Evolutionary conservation across 2,888 invertebrate species (phyloP).

Genomic region (Teleogryllus oceanicus): DNA sequence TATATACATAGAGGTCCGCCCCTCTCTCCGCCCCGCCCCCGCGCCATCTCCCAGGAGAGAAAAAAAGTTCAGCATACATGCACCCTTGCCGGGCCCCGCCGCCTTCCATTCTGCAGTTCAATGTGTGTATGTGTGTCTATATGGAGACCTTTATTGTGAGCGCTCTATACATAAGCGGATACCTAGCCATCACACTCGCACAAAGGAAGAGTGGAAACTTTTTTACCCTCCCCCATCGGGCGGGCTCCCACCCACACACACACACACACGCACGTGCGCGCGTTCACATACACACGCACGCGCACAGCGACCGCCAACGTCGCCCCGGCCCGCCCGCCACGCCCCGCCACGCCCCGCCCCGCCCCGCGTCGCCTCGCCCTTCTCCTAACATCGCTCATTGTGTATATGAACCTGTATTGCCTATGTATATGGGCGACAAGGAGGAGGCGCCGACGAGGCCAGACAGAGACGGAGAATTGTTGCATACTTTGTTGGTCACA

Average conservation of each 20-base stretch:
- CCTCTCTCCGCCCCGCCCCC: background rate
- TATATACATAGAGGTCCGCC: background rate
- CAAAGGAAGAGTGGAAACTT: slow-evolving; percentile 32
- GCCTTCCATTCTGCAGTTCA: slow-evolving; percentile 22
- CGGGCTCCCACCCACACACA: background rate
- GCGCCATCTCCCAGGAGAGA: background rate
- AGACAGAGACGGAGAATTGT: slow-evolving; percentile 28
- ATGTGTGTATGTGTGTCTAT: slow-evolving; percentile 19
- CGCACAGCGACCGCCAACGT: no score
- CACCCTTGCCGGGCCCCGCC: background rate
- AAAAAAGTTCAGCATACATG: slow-evolving; percentile 24
- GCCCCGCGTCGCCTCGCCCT: slow-evolving; percentile 22
- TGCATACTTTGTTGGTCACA: slow-evolving; percentile 36
- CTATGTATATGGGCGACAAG: slow-evolving; percentile 21
- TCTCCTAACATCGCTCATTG: slow-evolving; percentile 27
- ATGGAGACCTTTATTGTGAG: slow-evolving; percentile 32
- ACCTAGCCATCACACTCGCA: slow-evolving; percentile 32
- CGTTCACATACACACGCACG: no score
- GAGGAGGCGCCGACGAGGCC: background rate
- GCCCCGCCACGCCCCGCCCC: background rate
- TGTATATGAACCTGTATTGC: slow-evolving; percentile 29
- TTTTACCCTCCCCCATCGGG: slow-evolving; percentile 22
- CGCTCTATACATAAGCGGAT: slow-evolving; percentile 34
- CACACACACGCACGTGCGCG: background rate
- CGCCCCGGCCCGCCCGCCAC: no score